These are phyloP conservation scores for Anableps anableps DNA, from an alignment of 2,797 vertebrate genomes.

Conservation along the genomic window DNA sequence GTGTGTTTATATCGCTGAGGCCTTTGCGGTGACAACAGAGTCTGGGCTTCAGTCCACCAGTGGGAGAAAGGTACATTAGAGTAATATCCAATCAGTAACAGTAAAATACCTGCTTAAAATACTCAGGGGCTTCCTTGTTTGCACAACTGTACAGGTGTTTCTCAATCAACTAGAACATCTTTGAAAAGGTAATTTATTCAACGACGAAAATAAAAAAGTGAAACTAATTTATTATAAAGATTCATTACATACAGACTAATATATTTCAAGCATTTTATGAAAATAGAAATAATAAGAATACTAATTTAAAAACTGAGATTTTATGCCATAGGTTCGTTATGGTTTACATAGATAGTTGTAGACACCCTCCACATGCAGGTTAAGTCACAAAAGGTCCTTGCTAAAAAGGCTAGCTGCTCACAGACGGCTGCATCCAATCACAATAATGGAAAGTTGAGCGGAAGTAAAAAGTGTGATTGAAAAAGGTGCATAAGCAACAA, in stretches of 20 bases:
- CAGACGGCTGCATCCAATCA: too few relatives aligned
- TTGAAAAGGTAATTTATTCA: background rate
- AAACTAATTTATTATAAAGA: background rate
- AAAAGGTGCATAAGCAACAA: background rate
- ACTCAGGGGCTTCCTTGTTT: background rate
- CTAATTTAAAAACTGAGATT: background rate
- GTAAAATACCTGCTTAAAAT: background rate
- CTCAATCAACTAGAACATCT: background rate
- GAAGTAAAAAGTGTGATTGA: background rate
- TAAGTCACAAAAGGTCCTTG: too few relatives aligned
- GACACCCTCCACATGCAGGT: too few relatives aligned
- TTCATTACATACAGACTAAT: background rate
- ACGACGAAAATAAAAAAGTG: background rate
- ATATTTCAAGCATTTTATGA: background rate
- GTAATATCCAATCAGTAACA: background rate
- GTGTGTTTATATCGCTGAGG: slow-evolving; percentile 42
- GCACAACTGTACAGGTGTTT: background rate
- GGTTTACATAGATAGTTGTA: too few relatives aligned
- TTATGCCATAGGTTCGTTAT: background rate
- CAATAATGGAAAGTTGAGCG: background rate
- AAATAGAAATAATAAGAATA: background rate
- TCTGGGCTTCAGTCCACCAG: slow-evolving; percentile 5
- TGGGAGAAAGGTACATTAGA: background rate
- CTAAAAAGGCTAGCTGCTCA: too few relatives aligned
- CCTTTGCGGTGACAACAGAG: slow-evolving; percentile 27